A percentile compares a stretch with the other conserved stretches of the same genome.
Evolutionary conservation across 37 sponge, comb jelly and placozoan genomes (phyloP).

Genomic region (Axinella damicornis): DNA sequence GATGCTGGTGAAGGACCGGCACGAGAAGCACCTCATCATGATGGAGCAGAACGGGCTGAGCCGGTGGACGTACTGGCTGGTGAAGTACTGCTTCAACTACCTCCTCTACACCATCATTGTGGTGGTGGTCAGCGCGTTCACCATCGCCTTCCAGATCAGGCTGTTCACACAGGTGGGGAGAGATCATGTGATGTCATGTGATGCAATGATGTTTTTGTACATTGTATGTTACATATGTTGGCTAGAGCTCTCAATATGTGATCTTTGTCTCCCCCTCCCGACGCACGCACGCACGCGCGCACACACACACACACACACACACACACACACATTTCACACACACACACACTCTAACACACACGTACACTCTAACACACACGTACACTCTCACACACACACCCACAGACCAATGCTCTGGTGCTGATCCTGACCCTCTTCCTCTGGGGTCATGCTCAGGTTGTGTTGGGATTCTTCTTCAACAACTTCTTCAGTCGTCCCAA

Average conservation of each 20-base stretch:
- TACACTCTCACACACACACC: neutral
- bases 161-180: conserved; percentile 80
- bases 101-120: conserved; percentile 54
- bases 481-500: conserved; percentile 80
- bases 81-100: conserved; percentile 70
- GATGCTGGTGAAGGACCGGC: conserved; percentile 72
- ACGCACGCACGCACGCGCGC: no score
- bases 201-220: no score
- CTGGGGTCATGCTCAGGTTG: conserved; percentile 81
- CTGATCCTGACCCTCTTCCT: conserved; percentile 54
- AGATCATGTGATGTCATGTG: no score
- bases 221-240: no score
- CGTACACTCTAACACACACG: neutral
- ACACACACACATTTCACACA: neutral
- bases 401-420: conserved; percentile 58
- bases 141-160: conserved; percentile 65
- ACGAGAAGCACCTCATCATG: conserved; percentile 86
- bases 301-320: neutral
- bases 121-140: conserved; percentile 24
- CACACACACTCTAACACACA: no score
- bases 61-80: conserved; percentile 76
- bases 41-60: conserved; percentile 87
- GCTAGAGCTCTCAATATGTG: no score
- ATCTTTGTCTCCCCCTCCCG: no score
- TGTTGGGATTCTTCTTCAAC: conserved; percentile 74